These are phyloP conservation scores for Chrysocyon brachyurus DNA, from an alignment of 2,797 vertebrate species.

Conservation along the genomic window DNA sequence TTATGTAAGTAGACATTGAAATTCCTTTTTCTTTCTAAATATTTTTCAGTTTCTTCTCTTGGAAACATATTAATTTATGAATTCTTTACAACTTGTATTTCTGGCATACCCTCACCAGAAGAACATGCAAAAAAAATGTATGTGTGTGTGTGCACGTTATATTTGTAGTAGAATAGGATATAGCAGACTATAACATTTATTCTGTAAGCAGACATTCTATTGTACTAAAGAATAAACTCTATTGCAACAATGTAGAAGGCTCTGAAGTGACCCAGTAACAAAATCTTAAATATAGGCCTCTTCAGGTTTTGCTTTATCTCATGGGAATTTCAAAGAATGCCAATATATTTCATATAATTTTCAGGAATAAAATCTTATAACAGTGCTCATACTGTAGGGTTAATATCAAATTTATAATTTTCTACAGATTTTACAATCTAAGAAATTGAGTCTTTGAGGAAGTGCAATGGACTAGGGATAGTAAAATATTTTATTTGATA, in stretches of 20 bases:
- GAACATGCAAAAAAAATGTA: neutral
- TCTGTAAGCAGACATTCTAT: neutral
- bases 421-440: neutral
- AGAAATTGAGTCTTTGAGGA: neutral
- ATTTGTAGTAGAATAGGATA: neutral
- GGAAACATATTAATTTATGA: neutral
- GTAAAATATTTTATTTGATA: neutral
- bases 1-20: neutral
- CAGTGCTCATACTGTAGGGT: neutral
- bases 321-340: neutral
- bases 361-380: neutral
- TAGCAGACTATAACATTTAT: neutral
- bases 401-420: neutral
- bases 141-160: neutral
- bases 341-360: neutral
- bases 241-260: neutral
- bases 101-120: neutral
- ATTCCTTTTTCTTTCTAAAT: neutral
- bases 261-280: neutral
- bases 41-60: neutral
- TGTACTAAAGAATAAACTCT: neutral
- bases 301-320: neutral
- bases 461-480: neutral
- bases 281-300: neutral
- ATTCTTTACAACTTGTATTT: neutral